Conservation (phyloP, 2,888 invertebrate species). For the Cantharis flavilabris region DNA sequence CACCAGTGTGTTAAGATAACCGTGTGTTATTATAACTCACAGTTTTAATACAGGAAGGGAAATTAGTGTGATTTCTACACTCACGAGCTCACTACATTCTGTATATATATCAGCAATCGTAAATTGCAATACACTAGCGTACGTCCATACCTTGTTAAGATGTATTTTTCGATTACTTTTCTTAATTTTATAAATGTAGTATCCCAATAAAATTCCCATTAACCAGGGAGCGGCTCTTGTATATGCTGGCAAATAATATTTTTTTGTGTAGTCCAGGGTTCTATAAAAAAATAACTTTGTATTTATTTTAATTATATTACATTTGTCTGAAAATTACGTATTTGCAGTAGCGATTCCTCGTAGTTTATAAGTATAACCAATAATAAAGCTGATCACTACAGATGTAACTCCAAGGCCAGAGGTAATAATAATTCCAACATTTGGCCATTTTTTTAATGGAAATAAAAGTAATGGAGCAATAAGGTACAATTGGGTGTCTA, state of each 20-base stretch:
- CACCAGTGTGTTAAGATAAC: no score
- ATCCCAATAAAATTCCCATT: constrained; percentile 44
- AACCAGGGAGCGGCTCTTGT: constrained; percentile 45
- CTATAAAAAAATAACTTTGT: not conserved
- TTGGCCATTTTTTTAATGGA: not conserved
- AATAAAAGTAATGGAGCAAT: not conserved
- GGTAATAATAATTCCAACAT: not conserved
- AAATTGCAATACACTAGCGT: no score
- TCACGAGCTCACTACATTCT: no score
- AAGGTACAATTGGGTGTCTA: not conserved
- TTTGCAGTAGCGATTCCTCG: not conserved
- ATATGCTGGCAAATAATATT: constrained; percentile 43
- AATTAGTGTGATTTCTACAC: no score
- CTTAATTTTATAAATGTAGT: constrained; percentile 34
- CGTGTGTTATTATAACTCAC: no score
- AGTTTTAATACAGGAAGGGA: no score
- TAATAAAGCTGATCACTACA: not conserved
- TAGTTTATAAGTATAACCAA: not conserved
- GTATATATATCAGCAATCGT: no score
- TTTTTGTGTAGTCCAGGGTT: not conserved
- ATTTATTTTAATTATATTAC: not conserved
- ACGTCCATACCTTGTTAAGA: not conserved
- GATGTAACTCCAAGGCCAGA: not conserved
- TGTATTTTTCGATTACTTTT: not conserved
- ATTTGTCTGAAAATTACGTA: not conserved